Evolutionary conservation across 2,888 invertebrate species (phyloP), one percentile per base, ranked within the genome.

Genomic region (Dasysyrphus albostriatus): DNA sequence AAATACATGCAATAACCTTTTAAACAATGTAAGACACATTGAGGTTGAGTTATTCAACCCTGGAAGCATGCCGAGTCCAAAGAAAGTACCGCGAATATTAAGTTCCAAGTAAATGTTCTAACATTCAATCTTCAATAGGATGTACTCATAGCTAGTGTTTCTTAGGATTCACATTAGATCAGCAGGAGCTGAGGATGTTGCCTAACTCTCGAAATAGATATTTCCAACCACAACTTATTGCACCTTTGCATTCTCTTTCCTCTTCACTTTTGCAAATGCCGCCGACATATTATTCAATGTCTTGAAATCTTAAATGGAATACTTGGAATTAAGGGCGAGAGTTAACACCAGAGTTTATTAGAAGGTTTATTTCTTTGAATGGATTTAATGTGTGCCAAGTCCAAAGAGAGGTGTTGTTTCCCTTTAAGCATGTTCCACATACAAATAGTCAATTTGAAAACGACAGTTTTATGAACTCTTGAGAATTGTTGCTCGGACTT

Each of bases 391-490:
- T 58, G 61, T 59, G 79, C 19, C 58, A 47, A 34, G 74, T 47
- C 16, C 47, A 32, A 6, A 12, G 80, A 14, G 80, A 42, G n/a
- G 56, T 51, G 47, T 47, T 29, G 4, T 24, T 14, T 51, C 19
- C 29, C 56, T 47, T 44, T 8, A 7, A 58, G 12, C 65, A 34
- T 32, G 44, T 65, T 5, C 42, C 6, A 72, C 32, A 47, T n/a
- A 65, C 63, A 16, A 34, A 67, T 59, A 19, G 14, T 9, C 19
- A 42, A 61, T 42, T 63, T 63, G 59, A 67, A 78, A 76, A 82
- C 77, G 83, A 87, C 87, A 87, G 75, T 87, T 87, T 87, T 87
- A 87, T 87, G 87, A 72, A 75, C 63, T 77, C 58, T 82, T 70
- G 82, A 85, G 70, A 42, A 59, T 81, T 79, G 1, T 56, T 29